A percentile compares a stretch with the other conserved stretches of the same genome.
phyloP scores from a whole-genome alignment of 2,113 vertebrate species.

The Myiopsitta monachus region DNA sequence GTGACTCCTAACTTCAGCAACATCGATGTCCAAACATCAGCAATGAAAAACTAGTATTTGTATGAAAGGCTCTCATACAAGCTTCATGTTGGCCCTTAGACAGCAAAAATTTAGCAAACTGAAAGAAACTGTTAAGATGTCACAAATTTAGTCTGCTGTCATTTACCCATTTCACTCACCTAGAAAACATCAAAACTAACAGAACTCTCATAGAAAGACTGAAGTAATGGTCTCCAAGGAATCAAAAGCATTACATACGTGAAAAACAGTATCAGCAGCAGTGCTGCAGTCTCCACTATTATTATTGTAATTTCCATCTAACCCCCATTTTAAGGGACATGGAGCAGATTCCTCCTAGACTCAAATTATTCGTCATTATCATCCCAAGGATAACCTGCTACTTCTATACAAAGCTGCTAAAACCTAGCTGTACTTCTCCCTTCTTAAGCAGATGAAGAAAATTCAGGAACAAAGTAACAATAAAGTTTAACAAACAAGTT shows the following conservation, averaged over 20 bases:
- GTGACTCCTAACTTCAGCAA: background rate
- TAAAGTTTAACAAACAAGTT: background rate
- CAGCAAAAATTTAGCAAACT: background rate
- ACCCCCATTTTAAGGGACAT: background rate
- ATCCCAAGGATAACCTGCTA: background rate
- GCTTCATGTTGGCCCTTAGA: background rate
- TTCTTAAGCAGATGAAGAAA: background rate
- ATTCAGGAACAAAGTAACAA: background rate
- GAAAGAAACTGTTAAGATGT: background rate
- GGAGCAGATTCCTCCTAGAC: background rate
- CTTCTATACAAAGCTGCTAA: background rate
- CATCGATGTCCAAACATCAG: background rate
- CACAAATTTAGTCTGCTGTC: background rate
- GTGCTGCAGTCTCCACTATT: background rate
- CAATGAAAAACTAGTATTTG: background rate
- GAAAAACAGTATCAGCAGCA: background rate
- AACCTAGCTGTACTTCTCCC: background rate
- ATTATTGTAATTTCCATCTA: background rate
- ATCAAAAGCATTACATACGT: background rate
- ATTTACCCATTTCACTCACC: background rate
- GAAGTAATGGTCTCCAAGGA: background rate
- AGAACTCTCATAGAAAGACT: background rate
- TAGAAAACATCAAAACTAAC: background rate
- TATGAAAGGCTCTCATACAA: fast-evolving
- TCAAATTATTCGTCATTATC: background rate